phyloP scores from a whole-genome alignment of 2,888 invertebrate species.

The Platycnemis pennipes region DNA sequence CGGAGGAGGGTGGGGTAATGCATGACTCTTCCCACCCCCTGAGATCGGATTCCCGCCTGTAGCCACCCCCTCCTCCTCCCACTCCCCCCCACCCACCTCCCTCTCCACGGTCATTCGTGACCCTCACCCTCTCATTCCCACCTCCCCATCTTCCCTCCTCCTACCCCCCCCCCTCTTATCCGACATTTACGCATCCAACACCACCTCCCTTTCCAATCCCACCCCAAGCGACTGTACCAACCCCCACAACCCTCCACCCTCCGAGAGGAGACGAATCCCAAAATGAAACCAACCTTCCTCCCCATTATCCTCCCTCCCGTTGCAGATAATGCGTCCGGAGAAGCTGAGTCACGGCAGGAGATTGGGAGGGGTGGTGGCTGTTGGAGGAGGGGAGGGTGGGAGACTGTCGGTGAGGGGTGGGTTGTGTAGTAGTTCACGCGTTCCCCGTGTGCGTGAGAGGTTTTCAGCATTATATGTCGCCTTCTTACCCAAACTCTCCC shows the following conservation, averaged over 20 bases:
- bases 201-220: too few relatives aligned
- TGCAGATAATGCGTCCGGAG: neutral
- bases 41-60: neutral
- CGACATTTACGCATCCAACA: too few relatives aligned
- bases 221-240: neutral
- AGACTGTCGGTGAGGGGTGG: neutral
- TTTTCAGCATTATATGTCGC: too few relatives aligned
- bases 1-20: neutral
- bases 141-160: too few relatives aligned
- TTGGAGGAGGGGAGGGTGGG: neutral
- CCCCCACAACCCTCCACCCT: neutral
- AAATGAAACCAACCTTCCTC: too few relatives aligned
- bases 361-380: neutral
- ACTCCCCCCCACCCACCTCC: neutral
- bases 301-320: neutral
- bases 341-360: constrained; percentile 7
- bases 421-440: neutral
- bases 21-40: neutral
- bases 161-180: too few relatives aligned
- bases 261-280: neutral
- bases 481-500: too few relatives aligned
- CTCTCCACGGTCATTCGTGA: neutral
- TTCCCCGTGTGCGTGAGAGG: too few relatives aligned
- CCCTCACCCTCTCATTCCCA: neutral
- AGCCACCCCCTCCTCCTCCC: neutral